A percentile compares a stretch with the other conserved stretches of the same genome.
phyloP scores from a whole-genome alignment of 2,113 vertebrate genomes.

The Etheostoma spectabile region DNA sequence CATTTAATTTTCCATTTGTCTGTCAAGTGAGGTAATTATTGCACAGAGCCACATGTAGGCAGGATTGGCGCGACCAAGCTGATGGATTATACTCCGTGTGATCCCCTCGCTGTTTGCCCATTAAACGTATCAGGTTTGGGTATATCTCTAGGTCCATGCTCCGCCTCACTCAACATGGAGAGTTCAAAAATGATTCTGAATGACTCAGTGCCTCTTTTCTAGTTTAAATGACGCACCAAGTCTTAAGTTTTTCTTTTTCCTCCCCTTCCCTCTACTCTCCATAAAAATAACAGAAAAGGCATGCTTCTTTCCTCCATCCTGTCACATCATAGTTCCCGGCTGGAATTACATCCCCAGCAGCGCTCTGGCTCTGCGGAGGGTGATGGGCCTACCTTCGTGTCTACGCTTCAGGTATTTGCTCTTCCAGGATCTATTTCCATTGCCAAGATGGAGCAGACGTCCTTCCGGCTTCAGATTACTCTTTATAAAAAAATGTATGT shows the following conservation, averaged over 20 bases:
- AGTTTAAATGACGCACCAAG: slow-evolving; percentile 65
- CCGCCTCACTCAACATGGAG: slow-evolving; percentile 39
- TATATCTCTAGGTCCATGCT: slow-evolving; percentile 66
- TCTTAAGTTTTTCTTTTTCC: slow-evolving; percentile 21
- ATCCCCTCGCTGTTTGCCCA: slow-evolving; percentile 74
- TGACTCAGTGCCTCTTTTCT: slow-evolving; percentile 69
- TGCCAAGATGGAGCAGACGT: slow-evolving; percentile 15
- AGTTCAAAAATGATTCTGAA: slow-evolving; percentile 65
- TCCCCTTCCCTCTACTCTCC: slow-evolving; percentile 18
- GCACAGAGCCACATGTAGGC: slow-evolving; percentile 75
- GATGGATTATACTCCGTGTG: slow-evolving; percentile 73
- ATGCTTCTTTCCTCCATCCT: slow-evolving; percentile 58
- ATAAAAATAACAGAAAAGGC: slow-evolving; percentile 67
- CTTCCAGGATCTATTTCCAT: slow-evolving; percentile 22
- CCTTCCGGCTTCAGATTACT: slow-evolving; percentile 11
- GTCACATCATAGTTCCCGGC: slow-evolving; percentile 73
- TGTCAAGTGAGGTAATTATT: slow-evolving; percentile 60
- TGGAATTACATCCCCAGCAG: slow-evolving; percentile 56
- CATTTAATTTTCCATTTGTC: slow-evolving; percentile 69
- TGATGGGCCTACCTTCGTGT: slow-evolving; percentile 10
- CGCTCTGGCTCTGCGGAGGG: slow-evolving; percentile 26
- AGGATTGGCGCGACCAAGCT: slow-evolving; percentile 65
- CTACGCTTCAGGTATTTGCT: slow-evolving; percentile 29
- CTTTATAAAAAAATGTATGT: slow-evolving; percentile 28
- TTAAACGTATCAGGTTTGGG: slow-evolving; percentile 76